Base-by-base conservation (phyloP, 2,797 vertebrate genomes). In the Balearica regulorum region DNA sequence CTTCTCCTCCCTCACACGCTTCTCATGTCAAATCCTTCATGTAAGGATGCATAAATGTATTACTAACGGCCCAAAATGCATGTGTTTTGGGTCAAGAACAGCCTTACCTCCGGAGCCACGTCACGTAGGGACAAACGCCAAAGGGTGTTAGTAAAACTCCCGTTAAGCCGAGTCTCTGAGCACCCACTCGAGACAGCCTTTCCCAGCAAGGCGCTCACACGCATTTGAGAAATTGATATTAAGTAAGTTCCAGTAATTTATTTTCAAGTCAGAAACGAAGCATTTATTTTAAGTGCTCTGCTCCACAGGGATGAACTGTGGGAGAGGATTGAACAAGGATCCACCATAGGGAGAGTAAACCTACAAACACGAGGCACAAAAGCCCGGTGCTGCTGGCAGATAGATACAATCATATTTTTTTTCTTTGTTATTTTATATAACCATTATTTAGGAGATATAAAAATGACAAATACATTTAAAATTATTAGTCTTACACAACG, bases 61-160 rank as follows among this genome's bases (percentile, higher is more conserved):
- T 16, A 15, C 43, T 43, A 43, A 43, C 16, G 43, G 43, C 43
- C 43, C 43, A 43, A 43, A 14, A 43, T 6, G 14, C 43, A 16
- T 43, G 43, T 53, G 5, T 28, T 49, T 68, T 13, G 49, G 71
- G 80, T 69, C 44, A 20, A 41, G 58, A 64, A 29, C 46, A 19
- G 57, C 76, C 20, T 25, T 10, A 3, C 49, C 49, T 54, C 35
- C 46, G 3, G 11, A 37, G 43, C 31, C 13, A 0, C 4, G 8
- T 43, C n/a, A 0, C 2, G 1, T 1, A 16, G 60, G 61, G 33
- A 41, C 55, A 48, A 41, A 5, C 0, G 0, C 0, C 1, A 19
- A 44, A 25, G 77, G 71, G 39, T 3, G 0, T 3, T 3, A 11
- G 49, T 16, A 4, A 13, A 24, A 4, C 58, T 17, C 16, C 31